Evolutionary conservation across 2,113 vertebrate genomes (phyloP).

Genomic region (Leiothrix lutea): DNA sequence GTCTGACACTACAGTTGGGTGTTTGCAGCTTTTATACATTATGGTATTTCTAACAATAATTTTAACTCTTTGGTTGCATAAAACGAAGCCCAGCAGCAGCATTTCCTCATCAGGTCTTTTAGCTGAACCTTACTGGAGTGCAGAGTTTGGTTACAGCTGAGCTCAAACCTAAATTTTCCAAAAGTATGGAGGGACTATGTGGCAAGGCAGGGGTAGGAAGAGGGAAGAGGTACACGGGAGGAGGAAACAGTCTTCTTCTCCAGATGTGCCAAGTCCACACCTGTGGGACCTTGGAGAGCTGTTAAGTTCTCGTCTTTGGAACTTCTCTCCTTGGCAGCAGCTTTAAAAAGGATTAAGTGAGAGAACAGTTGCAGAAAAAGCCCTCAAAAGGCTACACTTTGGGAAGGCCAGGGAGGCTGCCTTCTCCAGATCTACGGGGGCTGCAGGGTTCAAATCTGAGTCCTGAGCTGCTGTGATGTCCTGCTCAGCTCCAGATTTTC

Average conservation of each 20-base stretch:
- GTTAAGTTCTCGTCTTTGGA: neutral
- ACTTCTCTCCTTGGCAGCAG: neutral
- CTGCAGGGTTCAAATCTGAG: neutral
- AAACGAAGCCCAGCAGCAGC: neutral
- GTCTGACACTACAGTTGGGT: constrained; percentile 21
- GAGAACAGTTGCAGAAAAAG: neutral
- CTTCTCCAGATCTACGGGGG: neutral
- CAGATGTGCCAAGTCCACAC: neutral
- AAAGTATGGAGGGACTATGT: neutral
- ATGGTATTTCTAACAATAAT: constrained; percentile 39
- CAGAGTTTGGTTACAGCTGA: neutral
- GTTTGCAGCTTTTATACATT: constrained; percentile 49
- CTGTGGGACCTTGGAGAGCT: neutral
- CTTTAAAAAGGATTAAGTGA: neutral
- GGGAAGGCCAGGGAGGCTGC: neutral
- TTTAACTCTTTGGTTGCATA: neutral
- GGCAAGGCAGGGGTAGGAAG: neutral
- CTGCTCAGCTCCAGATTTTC: neutral
- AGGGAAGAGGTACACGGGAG: neutral
- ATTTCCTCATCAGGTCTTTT: neutral
- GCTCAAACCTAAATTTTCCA: neutral
- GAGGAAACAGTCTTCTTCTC: neutral
- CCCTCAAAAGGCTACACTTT: neutral
- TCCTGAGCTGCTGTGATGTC: neutral
- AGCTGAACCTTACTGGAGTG: neutral